These are phyloP conservation scores for Taurulus bubalis DNA, from an alignment of 2,113 vertebrate genomes.

Conservation along the genomic window DNA sequence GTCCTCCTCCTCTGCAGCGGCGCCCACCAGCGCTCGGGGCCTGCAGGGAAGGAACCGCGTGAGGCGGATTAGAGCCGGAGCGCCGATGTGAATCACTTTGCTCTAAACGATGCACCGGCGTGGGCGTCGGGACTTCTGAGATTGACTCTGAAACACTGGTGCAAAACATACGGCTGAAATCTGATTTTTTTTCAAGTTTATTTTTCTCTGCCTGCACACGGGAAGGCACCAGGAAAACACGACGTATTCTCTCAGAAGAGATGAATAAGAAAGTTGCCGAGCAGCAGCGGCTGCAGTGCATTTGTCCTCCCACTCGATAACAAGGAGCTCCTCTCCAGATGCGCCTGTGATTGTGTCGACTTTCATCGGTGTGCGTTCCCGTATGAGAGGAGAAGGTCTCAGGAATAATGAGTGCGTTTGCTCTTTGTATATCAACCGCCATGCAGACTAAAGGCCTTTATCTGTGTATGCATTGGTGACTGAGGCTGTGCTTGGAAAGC, in stretches of 20 bases:
- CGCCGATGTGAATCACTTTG: conserved; percentile 20
- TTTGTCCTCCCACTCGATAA: not conserved
- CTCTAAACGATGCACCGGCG: not conserved
- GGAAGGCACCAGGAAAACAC: not conserved
- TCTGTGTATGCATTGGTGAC: not conserved
- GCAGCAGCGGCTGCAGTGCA: not conserved
- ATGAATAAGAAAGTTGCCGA: not conserved
- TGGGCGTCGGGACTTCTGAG: not conserved
- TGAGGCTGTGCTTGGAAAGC: not conserved
- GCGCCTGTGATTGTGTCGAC: not conserved
- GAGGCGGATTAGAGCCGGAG: conserved; percentile 7
- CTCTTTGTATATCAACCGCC: not conserved
- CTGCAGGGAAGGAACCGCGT: not conserved
- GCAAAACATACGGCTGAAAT: not conserved
- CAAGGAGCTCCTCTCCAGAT: conserved; percentile 12
- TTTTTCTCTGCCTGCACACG: not conserved
- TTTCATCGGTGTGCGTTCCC: not conserved
- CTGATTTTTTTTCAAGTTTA: not conserved
- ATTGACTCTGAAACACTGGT: not conserved
- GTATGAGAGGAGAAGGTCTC: not conserved
- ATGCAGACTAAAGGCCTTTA: not conserved
- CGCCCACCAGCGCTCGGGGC: not conserved
- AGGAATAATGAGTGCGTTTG: not conserved
- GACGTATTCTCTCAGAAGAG: not conserved
- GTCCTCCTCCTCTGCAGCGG: conserved; percentile 24